Conservation (phyloP, 2,113 vertebrate genomes). For the Saguinus midas region DNA sequence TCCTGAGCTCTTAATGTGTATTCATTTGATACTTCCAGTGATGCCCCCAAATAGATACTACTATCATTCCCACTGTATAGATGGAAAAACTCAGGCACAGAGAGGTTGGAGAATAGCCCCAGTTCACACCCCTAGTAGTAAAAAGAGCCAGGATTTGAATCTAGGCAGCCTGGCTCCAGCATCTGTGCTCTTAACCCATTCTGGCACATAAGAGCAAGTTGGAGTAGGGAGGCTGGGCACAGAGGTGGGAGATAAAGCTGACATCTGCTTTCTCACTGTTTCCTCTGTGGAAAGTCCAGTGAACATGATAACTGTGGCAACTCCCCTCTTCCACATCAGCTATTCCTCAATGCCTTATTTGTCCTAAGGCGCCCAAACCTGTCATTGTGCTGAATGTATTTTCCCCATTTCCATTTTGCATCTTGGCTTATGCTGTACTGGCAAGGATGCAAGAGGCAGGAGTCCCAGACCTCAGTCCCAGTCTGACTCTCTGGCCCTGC, state of each 20-base stretch:
- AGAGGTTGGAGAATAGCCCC: background rate
- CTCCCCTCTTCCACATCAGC: background rate
- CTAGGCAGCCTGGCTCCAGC: background rate
- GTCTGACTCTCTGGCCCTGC: background rate
- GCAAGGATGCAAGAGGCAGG: background rate
- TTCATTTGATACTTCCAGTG: background rate
- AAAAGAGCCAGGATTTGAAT: background rate
- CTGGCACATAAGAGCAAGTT: background rate
- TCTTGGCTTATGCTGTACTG: background rate
- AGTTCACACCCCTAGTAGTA: background rate
- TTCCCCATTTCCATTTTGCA: background rate
- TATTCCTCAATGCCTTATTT: background rate
- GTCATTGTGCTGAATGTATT: background rate
- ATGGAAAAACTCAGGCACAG: background rate
- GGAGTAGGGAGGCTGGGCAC: no score
- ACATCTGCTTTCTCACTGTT: background rate
- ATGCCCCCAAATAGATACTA: background rate
- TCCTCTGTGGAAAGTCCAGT: background rate
- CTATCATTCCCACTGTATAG: background rate
- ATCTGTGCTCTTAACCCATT: background rate
- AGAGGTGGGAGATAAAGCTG: background rate
- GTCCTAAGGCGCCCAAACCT: background rate
- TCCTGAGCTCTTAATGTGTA: background rate
- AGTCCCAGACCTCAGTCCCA: background rate
- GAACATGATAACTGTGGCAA: background rate